These are phyloP conservation scores for Calcarius lapponicus DNA, from an alignment of 2,797 vertebrate genomes.

Conservation along the genomic window DNA sequence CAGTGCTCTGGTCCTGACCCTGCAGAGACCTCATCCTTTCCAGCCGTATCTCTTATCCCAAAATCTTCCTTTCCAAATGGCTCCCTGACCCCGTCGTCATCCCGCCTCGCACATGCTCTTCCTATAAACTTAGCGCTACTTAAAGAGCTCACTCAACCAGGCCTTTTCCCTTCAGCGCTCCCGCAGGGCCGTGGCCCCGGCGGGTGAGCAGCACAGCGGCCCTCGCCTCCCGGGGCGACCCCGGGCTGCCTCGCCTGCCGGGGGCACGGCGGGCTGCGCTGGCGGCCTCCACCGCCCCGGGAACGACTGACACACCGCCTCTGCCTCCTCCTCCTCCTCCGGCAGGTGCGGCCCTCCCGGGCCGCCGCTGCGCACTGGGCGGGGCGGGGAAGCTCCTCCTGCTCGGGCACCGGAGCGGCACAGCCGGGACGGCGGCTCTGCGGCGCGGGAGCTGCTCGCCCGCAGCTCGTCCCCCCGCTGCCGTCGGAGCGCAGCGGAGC, in stretches of 20 bases:
- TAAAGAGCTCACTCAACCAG: neutral
- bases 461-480: neutral
- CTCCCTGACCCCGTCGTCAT: too few species aligned
- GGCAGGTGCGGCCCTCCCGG: slow-evolving; percentile 28
- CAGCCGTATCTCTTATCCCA: neutral
- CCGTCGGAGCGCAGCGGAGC: neutral
- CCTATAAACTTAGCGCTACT: neutral
- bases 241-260: neutral
- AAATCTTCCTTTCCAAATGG: neutral
- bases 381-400: slow-evolving; percentile 43
- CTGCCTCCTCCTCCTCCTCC: neutral
- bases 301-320: neutral
- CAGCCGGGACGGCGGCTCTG: neutral
- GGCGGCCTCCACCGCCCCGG: fast-evolving
- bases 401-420: neutral
- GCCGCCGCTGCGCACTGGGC: slow-evolving; percentile 30
- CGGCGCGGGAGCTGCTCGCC: neutral
- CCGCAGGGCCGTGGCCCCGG: neutral
- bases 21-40: neutral
- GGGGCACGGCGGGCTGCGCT: neutral
- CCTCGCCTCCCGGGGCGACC: neutral
- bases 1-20: fast-evolving
- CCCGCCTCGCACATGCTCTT: neutral
- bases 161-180: neutral
- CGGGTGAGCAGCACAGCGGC: neutral